Evolutionary conservation across 92 coral and sea anemone species (phyloP).

Genomic region (Actinernus sp.): DNA sequence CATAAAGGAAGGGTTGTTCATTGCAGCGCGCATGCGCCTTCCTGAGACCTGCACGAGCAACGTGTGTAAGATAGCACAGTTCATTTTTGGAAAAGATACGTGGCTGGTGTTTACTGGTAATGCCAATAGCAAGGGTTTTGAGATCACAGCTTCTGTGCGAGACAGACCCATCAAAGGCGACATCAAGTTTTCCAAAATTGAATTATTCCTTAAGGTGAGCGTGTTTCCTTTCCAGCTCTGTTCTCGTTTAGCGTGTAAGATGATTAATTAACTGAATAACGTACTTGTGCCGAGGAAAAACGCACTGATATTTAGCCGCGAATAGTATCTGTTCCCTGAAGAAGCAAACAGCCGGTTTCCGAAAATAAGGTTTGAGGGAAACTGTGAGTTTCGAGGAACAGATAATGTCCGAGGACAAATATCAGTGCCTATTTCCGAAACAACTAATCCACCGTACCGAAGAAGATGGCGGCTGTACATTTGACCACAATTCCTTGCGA

Average conservation of each 20-base stretch:
- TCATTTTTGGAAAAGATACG: constrained; percentile 17
- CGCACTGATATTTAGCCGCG: too few relatives aligned
- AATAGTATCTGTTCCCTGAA: too few relatives aligned
- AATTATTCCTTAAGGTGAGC: constrained; percentile 26
- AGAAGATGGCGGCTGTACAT: too few relatives aligned
- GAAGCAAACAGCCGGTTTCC: too few relatives aligned
- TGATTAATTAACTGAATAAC: too few relatives aligned
- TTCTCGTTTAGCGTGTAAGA: too few relatives aligned
- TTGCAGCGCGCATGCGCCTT: constrained; percentile 10
- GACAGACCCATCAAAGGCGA: constrained; percentile 4
- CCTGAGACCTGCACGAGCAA: constrained; percentile 12
- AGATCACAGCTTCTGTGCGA: constrained; percentile 17
- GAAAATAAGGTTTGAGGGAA: too few relatives aligned
- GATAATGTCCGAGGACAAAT: too few relatives aligned
- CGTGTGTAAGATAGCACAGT: constrained; percentile 16
- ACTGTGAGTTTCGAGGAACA: too few relatives aligned
- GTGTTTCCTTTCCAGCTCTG: not conserved
- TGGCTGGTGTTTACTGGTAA: constrained; percentile 19
- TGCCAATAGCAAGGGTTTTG: constrained; percentile 2
- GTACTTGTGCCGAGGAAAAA: not conserved
- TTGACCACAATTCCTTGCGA: too few relatives aligned
- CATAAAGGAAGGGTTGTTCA: constrained; percentile 22
- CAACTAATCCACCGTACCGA: too few relatives aligned
- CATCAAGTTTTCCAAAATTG: constrained; percentile 17
- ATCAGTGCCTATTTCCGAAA: too few relatives aligned